Percentiles rank a stretch among this genome's conserved stretches.
Evolutionary conservation across 2,797 vertebrate genomes (phyloP).

Genomic region (Alectoris magna): DNA sequence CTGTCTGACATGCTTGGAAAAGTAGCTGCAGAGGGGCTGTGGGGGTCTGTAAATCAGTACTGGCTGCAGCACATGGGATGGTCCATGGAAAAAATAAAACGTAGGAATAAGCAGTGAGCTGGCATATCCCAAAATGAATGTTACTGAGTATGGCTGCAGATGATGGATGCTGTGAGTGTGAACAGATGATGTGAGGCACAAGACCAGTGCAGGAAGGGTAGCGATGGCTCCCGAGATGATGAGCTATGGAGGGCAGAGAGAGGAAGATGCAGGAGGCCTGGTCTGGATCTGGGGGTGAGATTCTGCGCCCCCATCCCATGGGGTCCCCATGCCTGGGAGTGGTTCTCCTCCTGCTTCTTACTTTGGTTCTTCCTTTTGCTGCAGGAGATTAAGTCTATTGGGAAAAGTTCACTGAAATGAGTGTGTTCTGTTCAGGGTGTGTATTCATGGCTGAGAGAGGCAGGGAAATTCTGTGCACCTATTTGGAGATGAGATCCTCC

Average conservation of each 20-base stretch:
- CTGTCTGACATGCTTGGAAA: not conserved
- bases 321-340: not conserved
- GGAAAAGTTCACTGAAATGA: not conserved
- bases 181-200: slow-evolving; percentile 11
- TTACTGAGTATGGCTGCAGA: not conserved
- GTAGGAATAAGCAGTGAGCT: not conserved
- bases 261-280: not conserved
- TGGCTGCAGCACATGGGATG: not conserved
- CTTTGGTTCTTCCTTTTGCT: not conserved
- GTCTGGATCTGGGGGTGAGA: not conserved
- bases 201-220: not conserved
- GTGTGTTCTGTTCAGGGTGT: rapidly evolving
- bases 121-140: not conserved
- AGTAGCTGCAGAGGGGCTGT: not conserved
- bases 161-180: not conserved
- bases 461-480: not conserved
- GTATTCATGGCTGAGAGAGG: not conserved
- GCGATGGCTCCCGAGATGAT: not conserved
- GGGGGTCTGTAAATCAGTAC: not conserved
- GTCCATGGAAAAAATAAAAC: not conserved
- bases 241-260: no score
- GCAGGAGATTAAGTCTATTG: no score
- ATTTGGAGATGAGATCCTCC: not conserved
- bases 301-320: not conserved
- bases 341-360: not conserved